Conservation (phyloP, 2,888 invertebrate genomes). For the Hydrotaea diabolus region DNA sequence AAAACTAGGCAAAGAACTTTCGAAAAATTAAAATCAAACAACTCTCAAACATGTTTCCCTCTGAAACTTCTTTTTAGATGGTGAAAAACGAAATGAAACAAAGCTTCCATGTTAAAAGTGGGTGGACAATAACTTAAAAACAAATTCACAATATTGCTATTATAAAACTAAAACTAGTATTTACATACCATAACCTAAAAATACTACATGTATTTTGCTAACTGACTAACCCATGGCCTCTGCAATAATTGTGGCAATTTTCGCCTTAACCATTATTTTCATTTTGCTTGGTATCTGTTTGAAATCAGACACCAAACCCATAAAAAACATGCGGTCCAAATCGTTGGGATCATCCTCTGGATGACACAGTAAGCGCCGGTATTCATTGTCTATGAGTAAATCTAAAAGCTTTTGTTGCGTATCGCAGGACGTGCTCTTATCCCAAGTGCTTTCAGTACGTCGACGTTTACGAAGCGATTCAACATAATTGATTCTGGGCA, state of each 20-base stretch:
- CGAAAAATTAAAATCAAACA: neutral
- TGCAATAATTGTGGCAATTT: constrained; percentile 68
- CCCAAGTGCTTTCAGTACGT: neutral
- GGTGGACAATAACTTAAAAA: too few species aligned
- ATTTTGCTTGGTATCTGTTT: constrained; percentile 68
- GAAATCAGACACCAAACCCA: constrained; percentile 70
- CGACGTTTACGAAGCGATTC: neutral
- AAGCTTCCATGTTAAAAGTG: too few species aligned
- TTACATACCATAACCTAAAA: too few species aligned
- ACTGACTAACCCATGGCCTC: constrained; percentile 57
- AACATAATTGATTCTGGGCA: neutral
- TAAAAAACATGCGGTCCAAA: constrained; percentile 71
- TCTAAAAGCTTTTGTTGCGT: neutral
- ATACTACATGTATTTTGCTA: neutral
- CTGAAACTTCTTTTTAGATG: too few species aligned
- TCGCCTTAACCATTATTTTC: constrained; percentile 70
- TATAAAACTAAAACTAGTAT: too few species aligned
- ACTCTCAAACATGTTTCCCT: too few species aligned
- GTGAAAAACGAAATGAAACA: too few species aligned
- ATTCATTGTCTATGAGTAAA: constrained; percentile 39
- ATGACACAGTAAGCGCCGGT: constrained; percentile 29
- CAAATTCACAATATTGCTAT: too few species aligned
- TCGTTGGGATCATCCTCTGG: constrained; percentile 60
- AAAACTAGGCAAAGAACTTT: too few species aligned
- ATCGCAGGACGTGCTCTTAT: neutral